Evolutionary conservation across 1,140 invertebrate genomes (phyloP).

Genomic region (Scaptomyza graminum): DNA sequence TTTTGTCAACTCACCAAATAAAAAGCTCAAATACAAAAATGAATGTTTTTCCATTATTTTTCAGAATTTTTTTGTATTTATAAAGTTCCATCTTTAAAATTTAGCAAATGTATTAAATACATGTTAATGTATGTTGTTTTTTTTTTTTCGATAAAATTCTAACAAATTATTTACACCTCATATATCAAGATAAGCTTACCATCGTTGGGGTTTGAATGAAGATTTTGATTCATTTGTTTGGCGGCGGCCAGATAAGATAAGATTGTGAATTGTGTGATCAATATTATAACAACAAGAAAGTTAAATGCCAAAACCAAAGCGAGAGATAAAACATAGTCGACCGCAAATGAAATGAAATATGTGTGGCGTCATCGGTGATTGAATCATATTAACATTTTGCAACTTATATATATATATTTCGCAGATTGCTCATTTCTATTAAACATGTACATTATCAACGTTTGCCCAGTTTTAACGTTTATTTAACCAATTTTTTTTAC

Average conservation of each 20-base stretch:
- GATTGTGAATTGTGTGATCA: slow-evolving; percentile 43
- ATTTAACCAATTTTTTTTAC: slow-evolving; percentile 41
- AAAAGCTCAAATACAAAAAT: slow-evolving; percentile 20
- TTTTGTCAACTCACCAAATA: background rate
- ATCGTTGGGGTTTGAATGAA: slow-evolving; percentile 43
- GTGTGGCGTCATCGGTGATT: slow-evolving; percentile 73
- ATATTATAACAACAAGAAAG: slow-evolving; percentile 33
- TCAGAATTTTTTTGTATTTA: too few species aligned
- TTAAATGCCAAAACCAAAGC: slow-evolving; percentile 38
- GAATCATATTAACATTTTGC: slow-evolving; percentile 46
- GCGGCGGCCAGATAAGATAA: slow-evolving; percentile 57
- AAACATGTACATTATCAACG: slow-evolving; percentile 15
- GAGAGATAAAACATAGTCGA: slow-evolving; percentile 29
- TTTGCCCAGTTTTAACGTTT: background rate
- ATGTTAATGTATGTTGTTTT: too few species aligned
- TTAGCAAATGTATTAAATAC: too few species aligned
- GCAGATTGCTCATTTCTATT: slow-evolving; percentile 18
- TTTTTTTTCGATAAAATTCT: too few species aligned
- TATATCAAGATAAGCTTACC: slow-evolving; percentile 19
- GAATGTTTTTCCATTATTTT: too few species aligned
- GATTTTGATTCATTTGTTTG: slow-evolving; percentile 55
- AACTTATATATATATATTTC: slow-evolving; percentile 18
- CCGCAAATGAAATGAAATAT: slow-evolving; percentile 49
- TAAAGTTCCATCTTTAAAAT: too few species aligned
- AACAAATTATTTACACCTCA: background rate